phyloP scores from a whole-genome alignment of 2,113 vertebrate genomes.

The Mobula hypostoma region DNA sequence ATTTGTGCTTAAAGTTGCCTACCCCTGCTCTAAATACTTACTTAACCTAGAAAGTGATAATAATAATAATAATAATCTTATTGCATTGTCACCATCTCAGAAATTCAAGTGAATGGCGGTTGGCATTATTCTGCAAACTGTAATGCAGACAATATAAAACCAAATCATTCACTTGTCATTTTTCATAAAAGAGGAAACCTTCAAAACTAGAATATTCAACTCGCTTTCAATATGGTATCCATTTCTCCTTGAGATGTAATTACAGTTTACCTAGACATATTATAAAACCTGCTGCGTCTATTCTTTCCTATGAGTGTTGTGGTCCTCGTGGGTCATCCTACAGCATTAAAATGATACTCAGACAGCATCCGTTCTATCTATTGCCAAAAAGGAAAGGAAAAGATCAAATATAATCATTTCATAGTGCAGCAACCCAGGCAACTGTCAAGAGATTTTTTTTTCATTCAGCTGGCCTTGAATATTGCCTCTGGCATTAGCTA shows the following conservation, averaged over 20 bases:
- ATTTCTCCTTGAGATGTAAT: slow-evolving; percentile 19
- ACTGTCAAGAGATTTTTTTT: slow-evolving; percentile 16
- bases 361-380: slow-evolving; percentile 12
- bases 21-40: neutral
- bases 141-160: neutral
- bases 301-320: neutral
- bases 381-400: slow-evolving; percentile 33
- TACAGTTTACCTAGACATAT: neutral
- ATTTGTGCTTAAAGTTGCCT: too few species aligned
- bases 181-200: neutral
- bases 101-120: neutral
- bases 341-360: neutral
- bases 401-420: slow-evolving; percentile 30
- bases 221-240: neutral
- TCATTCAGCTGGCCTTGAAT: neutral
- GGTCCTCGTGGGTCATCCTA: neutral
- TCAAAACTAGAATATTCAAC: neutral
- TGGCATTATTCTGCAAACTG: slow-evolving; percentile 1
- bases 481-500: slow-evolving; percentile 9
- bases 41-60: neutral
- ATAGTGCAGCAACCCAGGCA: neutral
- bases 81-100: neutral
- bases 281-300: neutral
- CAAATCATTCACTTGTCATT: neutral
- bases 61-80: neutral